Conservation (phyloP, 2,888 invertebrate genomes). For the Hylaea fasciaria region DNA sequence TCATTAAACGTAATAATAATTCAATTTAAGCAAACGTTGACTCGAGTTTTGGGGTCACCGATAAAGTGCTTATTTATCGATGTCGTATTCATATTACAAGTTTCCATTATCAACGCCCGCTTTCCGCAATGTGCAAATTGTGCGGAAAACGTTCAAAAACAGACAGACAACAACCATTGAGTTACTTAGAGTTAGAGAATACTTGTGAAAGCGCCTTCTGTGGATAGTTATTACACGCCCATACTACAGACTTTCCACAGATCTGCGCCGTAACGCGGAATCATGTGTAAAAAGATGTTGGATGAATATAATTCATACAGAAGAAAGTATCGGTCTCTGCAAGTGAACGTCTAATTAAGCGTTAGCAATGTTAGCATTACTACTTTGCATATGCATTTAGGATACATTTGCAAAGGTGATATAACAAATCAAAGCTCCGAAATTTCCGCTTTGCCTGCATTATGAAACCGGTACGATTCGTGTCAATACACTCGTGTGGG, state of each 20-base stretch:
- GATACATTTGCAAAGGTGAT: constrained; percentile 56
- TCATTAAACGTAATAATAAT: not conserved
- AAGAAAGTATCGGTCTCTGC: constrained; percentile 32
- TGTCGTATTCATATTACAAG: too few relatives aligned
- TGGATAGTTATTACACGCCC: constrained; percentile 51
- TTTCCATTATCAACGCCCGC: constrained; percentile 32
- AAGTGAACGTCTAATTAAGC: constrained; percentile 23
- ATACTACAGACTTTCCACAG: constrained; percentile 66
- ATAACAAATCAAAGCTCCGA: constrained; percentile 67
- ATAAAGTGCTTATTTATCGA: constrained; percentile 13
- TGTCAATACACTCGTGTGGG: constrained; percentile 69
- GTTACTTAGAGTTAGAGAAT: constrained; percentile 55
- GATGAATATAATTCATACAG: constrained; percentile 30
- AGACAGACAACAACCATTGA: constrained; percentile 48
- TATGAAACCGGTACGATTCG: constrained; percentile 75
- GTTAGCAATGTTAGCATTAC: constrained; percentile 23
- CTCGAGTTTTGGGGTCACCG: constrained; percentile 7
- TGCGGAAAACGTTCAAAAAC: constrained; percentile 46
- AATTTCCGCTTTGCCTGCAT: constrained; percentile 69
- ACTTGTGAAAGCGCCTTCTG: constrained; percentile 62
- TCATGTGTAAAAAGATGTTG: constrained; percentile 31
- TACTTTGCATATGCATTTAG: constrained; percentile 48
- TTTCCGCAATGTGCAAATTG: constrained; percentile 39
- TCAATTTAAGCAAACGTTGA: not conserved
- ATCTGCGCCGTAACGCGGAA: constrained; percentile 50